These are phyloP conservation scores for Pomatostomus ruficeps DNA, from an alignment of 2,113 vertebrate genomes.

Conservation along the genomic window DNA sequence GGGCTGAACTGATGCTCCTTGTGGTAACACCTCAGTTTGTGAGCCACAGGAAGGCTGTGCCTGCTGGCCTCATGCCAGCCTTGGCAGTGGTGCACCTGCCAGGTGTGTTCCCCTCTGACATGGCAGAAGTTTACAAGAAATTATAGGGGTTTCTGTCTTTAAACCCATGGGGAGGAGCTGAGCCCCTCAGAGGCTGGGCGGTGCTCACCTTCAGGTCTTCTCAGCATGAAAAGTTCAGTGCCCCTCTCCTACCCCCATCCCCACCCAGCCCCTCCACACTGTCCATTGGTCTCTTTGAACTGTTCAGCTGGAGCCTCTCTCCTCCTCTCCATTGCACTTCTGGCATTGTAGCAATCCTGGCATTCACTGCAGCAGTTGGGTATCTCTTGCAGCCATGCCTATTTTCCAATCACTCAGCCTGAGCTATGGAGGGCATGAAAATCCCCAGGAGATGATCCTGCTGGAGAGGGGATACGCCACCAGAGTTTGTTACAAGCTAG, in stretches of 20 bases:
- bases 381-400: neutral
- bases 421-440: neutral
- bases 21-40: neutral
- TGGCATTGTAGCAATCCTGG: neutral
- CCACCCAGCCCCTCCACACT: rapidly evolving
- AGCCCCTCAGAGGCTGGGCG: neutral
- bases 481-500: rapidly evolving
- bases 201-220: neutral
- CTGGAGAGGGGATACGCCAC: neutral
- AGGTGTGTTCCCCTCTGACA: neutral
- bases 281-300: neutral
- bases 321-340: neutral
- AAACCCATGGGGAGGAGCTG: neutral
- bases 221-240: neutral
- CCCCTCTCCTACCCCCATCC: neutral
- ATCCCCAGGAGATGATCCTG: neutral
- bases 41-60: neutral
- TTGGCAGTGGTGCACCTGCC: neutral
- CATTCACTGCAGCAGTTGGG: neutral
- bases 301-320: neutral
- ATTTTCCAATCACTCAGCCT: neutral
- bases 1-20: neutral
- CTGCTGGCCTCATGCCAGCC: neutral
- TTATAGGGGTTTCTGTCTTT: neutral
- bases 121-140: neutral